These are phyloP conservation scores for Synergus gifuensis DNA, from an alignment of 2,888 invertebrate species.

Conservation along the genomic window DNA sequence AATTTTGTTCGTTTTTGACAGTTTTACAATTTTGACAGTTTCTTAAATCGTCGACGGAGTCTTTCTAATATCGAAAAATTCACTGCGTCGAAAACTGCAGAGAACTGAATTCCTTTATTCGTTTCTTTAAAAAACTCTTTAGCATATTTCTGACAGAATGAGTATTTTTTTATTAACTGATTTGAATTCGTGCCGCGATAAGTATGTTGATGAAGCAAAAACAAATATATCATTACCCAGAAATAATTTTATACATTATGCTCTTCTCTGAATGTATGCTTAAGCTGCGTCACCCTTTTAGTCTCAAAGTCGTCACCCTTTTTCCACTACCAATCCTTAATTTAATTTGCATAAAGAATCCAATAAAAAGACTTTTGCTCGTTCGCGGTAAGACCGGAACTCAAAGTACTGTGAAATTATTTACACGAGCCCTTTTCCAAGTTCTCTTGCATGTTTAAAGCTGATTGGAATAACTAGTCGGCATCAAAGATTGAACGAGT, in stretches of 20 bases:
- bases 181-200: neutral
- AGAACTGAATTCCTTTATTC: neutral
- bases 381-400: constrained; percentile 42
- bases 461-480: constrained; percentile 32
- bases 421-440: constrained; percentile 49
- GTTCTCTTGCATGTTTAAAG: constrained; percentile 35
- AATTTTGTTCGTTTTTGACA: too few species aligned
- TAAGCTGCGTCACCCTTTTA: constrained; percentile 53
- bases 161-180: neutral
- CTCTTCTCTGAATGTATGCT: constrained; percentile 43
- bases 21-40: too few species aligned
- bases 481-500: neutral
- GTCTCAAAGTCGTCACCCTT: constrained; percentile 50
- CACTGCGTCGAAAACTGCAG: neutral
- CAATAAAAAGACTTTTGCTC: constrained; percentile 50
- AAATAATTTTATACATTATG: constrained; percentile 29
- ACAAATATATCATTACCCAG: constrained; percentile 24
- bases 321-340: constrained; percentile 46
- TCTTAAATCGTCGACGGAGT: too few species aligned
- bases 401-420: constrained; percentile 51
- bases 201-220: constrained; percentile 24
- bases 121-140: neutral
- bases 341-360: constrained; percentile 62
- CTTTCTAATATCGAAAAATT: neutral
- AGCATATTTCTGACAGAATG: neutral